phyloP scores from a whole-genome alignment of 2,888 invertebrate species.

The Caenorhabditis sp. region DNA sequence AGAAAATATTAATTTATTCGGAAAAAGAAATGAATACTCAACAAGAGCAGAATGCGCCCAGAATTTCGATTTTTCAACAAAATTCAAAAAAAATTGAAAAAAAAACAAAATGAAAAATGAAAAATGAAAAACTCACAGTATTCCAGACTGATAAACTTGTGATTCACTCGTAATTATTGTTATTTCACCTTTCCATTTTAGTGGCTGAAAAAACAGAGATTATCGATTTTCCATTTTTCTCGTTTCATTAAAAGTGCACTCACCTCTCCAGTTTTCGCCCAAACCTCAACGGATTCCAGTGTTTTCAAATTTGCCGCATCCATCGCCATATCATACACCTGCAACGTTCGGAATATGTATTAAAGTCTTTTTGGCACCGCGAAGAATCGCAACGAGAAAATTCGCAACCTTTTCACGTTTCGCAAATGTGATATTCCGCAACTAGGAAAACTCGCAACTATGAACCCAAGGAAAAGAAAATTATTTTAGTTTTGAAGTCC shows the following conservation, averaged over 20 bases:
- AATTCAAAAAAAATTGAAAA: neutral
- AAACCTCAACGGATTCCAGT: slow-evolving; percentile 57
- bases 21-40: too few relatives aligned
- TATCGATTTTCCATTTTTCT: neutral
- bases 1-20: neutral
- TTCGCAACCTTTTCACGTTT: too few relatives aligned
- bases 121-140: slow-evolving; percentile 25
- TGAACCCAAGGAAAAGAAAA: too few relatives aligned
- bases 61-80: too few relatives aligned
- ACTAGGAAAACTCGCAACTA: too few relatives aligned
- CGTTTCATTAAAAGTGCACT: too few relatives aligned
- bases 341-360: neutral
- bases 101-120: too few relatives aligned
- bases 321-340: slow-evolving; percentile 19
- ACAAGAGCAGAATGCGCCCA: too few relatives aligned
- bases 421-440: too few relatives aligned
- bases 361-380: too few relatives aligned
- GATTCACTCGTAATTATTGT: slow-evolving; percentile 3
- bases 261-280: slow-evolving; percentile 45
- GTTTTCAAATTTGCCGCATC: slow-evolving; percentile 19
- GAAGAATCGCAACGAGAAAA: too few relatives aligned
- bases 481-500: too few relatives aligned
- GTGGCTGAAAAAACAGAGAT: slow-evolving; percentile 26
- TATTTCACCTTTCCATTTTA: slow-evolving; percentile 31
- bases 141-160: slow-evolving; percentile 14